Base-by-base conservation (phyloP, 2,797 vertebrate genomes). In the Smutsia temminckii region DNA sequence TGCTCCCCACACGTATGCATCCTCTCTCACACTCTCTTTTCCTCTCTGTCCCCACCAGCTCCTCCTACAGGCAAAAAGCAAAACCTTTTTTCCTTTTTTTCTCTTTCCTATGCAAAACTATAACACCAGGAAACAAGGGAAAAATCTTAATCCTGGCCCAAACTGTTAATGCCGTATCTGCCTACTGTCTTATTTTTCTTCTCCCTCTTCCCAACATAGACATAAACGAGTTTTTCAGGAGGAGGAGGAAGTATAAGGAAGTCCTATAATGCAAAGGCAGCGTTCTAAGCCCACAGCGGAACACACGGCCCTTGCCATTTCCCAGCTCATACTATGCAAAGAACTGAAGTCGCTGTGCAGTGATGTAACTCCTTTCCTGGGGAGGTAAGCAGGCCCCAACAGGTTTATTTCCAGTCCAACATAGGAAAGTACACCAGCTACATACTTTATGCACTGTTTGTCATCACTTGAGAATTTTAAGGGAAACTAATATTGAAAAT, bases 401-500 rank as follows among this genome's bases (percentile, higher is more conserved):
- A 66, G 42, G 14, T 13, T 57, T 10, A 69, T 10, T 75, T 77
- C 32, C 25, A 42, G 42, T 49, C 20, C 0, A 27, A 78, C 8
- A 20, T 2, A 8, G 32, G n/a, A 49, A 80, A 85, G 79, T 2
- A 93, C 42, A 71, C 34, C 23, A 32, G 27, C 49, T 66, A 55
- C 1, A 17, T 40, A 21, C 32, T 79, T 85, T 21, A 79, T 7
- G 61, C 25, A 79, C 5, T 57, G 32, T 75, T 37, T 83, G 16
- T 84, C 29, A 78, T 34, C 42, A 75, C 18, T 13, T 81, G 57
- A 57, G 42, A 93, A 74, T 77, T 77, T 85, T 59, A 80, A 69
- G 42, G 66, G 21, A 87, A 87, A 64, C 25, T n/a, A 92, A 14
- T 77, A 83, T 64, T 32, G 51, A 96, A 89, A 90, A 51, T 32